A percentile compares a stretch with the other conserved stretches of the same genome.
Conservation (phyloP, 2,888 invertebrate species). For the Leptinotarsa haldemani region DNA sequence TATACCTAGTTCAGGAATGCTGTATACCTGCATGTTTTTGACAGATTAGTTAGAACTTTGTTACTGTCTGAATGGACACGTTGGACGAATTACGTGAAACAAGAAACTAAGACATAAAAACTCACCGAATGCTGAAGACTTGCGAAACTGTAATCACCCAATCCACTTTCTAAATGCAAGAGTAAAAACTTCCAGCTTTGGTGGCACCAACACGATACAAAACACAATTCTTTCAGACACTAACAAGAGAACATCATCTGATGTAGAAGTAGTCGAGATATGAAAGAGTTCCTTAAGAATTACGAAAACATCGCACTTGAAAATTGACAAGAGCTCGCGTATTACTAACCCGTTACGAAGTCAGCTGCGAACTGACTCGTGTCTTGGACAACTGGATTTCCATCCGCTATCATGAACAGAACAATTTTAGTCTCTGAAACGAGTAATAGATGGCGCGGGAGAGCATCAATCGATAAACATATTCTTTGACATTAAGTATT, state of each 20-base stretch:
- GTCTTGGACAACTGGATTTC: constrained; percentile 17
- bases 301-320: constrained; percentile 60
- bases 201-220: constrained; percentile 62
- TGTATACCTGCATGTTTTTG: not conserved
- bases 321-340: constrained; percentile 56
- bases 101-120: constrained; percentile 25
- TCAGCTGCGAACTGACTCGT: constrained; percentile 60
- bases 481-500: constrained; percentile 9
- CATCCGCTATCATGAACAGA: constrained; percentile 41
- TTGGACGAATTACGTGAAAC: not conserved
- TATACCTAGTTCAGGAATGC: not conserved
- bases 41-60: not conserved
- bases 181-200: constrained; percentile 62
- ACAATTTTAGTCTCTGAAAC: constrained; percentile 38
- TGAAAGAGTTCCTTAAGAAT: constrained; percentile 41
- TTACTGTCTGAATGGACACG: not conserved
- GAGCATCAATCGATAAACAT: not conserved
- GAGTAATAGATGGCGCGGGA: constrained; percentile 30
- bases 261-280: constrained; percentile 14
- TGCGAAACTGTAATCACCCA: constrained; percentile 61
- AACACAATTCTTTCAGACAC: constrained; percentile 57
- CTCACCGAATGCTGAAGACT: constrained; percentile 60
- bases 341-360: constrained; percentile 57
- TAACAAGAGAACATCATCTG: constrained; percentile 10
- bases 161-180: constrained; percentile 63